phyloP scores from a whole-genome alignment of 2,113 vertebrate species.

The Hyaena hyaena region DNA sequence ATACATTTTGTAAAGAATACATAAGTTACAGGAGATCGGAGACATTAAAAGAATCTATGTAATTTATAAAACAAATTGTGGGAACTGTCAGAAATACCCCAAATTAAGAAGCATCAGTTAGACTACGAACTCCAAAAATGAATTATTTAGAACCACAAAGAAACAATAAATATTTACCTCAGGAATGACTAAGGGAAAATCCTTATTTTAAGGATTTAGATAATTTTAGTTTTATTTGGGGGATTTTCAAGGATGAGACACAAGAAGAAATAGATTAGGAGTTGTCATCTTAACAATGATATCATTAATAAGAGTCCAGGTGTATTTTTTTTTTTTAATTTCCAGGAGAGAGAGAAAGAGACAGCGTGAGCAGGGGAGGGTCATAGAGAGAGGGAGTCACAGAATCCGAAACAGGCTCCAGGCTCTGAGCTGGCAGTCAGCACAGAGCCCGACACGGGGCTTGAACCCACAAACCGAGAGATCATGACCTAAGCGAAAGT shows the following conservation, averaged over 20 bases:
- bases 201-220: neutral
- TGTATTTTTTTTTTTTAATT: neutral
- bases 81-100: neutral
- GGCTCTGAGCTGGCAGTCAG: too few relatives aligned
- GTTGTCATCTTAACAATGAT: neutral
- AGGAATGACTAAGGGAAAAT: neutral
- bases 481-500: too few relatives aligned
- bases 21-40: neutral
- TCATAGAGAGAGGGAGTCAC: too few relatives aligned
- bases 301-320: constrained; percentile 29
- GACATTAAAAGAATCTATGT: neutral
- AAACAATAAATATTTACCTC: neutral
- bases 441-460: too few relatives aligned
- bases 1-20: neutral
- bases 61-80: neutral
- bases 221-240: neutral
- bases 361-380: too few relatives aligned
- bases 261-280: neutral
- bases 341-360: too few relatives aligned
- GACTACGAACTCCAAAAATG: neutral
- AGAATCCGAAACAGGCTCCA: too few relatives aligned
- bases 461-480: too few relatives aligned
- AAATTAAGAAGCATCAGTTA: neutral
- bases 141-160: constrained; percentile 16
- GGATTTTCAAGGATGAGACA: neutral